These are phyloP conservation scores for Gadus chalcogrammus DNA, from an alignment of 2,113 vertebrate species.

Conservation along the genomic window DNA sequence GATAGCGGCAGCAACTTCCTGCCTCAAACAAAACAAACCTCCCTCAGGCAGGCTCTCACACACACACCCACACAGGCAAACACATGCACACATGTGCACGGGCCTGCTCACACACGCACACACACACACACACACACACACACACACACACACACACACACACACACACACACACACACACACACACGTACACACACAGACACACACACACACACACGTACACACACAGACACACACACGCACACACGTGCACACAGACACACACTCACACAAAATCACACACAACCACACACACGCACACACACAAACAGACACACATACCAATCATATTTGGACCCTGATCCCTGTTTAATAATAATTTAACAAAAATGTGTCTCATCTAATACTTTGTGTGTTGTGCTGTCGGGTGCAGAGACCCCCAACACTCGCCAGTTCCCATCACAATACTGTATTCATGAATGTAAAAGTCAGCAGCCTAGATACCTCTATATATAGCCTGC, in stretches of 20 bases:
- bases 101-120: too few species aligned
- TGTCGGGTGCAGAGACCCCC: not conserved
- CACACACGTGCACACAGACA: slow-evolving; percentile 1
- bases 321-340: not conserved
- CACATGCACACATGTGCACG: too few species aligned
- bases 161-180: too few species aligned
- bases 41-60: not conserved
- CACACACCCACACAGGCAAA: not conserved
- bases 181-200: not conserved
- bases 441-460: not conserved
- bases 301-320: not conserved
- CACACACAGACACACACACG: too few species aligned
- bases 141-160: not conserved
- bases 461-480: too few species aligned
- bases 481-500: too few species aligned
- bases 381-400: too few species aligned
- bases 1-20: slow-evolving; percentile 37
- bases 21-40: slow-evolving; percentile 17
- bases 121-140: not conserved
- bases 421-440: not conserved
- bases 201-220: not conserved
- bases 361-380: too few species aligned
- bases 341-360: not conserved
- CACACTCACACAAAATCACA: too few species aligned
- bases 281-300: not conserved